These are phyloP conservation scores for Perognathus longimembris DNA, from an alignment of 2,113 vertebrate genomes.

Conservation along the genomic window DNA sequence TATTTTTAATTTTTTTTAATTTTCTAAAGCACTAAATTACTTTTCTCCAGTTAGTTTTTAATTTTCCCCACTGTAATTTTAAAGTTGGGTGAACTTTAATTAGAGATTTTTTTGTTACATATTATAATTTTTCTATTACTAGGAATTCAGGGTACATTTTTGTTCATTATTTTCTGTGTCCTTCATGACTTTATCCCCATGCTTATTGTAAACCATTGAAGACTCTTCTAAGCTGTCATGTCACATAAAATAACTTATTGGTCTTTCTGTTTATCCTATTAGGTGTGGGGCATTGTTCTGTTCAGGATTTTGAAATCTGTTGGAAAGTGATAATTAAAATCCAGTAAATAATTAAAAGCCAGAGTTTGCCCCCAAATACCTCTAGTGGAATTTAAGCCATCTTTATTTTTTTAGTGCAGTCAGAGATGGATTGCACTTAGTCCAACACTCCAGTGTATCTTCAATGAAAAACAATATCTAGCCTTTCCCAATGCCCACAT, in stretches of 20 bases:
- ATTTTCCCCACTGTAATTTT: conserved; percentile 20
- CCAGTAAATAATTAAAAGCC: neutral
- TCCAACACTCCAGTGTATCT: neutral
- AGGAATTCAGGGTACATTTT: neutral
- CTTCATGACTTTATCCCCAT: neutral
- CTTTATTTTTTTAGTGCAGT: neutral
- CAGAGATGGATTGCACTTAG: neutral
- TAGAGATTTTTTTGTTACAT: conserved; percentile 3
- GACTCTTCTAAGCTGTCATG: neutral
- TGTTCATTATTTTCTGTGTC: neutral
- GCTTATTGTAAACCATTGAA: neutral
- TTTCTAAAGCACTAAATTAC: conserved; percentile 3
- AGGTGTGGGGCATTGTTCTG: neutral
- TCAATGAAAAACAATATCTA: neutral
- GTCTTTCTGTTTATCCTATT: neutral
- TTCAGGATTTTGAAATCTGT: neutral
- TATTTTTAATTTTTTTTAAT: neutral
- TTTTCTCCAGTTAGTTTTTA: neutral
- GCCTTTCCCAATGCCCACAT: neutral
- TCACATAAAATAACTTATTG: neutral
- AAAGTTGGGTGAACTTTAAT: neutral
- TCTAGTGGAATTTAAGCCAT: neutral
- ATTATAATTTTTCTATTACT: neutral
- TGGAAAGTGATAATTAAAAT: neutral
- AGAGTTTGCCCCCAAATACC: neutral